Conservation (phyloP, 2,797 vertebrate genomes). For the Tragelaphus oryx region DNA sequence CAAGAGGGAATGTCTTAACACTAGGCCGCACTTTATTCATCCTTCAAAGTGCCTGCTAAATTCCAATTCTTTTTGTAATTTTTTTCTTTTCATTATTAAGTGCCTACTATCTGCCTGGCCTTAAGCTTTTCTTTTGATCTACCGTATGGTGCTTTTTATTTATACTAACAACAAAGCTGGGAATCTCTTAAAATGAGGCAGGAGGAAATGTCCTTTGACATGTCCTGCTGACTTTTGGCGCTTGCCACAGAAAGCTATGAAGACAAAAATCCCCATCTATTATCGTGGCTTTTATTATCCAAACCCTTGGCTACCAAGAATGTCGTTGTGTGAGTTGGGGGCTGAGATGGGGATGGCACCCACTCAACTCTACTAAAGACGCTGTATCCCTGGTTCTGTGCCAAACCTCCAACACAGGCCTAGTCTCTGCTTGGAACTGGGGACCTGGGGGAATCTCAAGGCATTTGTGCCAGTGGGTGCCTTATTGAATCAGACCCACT, state of each 20-base stretch:
- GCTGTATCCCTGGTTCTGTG: not conserved
- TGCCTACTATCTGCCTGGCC: not conserved
- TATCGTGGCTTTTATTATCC: not conserved
- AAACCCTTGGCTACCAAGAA: not conserved
- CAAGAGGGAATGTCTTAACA: not conserved
- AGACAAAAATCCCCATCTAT: not conserved
- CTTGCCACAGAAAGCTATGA: not conserved
- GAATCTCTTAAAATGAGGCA: not conserved
- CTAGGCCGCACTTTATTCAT: not conserved
- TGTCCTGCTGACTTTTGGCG: not conserved
- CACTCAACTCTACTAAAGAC: not conserved
- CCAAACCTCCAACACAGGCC: not conserved
- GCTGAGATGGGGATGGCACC: rapidly evolving
- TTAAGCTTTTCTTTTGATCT: conserved; percentile 10
- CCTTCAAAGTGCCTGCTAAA: not conserved
- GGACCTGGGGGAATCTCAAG: not conserved
- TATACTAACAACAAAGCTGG: not conserved
- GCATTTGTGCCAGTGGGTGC: rapidly evolving
- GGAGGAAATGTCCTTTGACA: not conserved
- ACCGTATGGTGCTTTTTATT: not conserved
- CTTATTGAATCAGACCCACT: not conserved
- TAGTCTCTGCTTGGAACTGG: not conserved
- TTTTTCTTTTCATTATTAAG: conserved; percentile 5
- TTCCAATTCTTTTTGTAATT: not conserved
- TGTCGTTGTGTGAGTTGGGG: not conserved